Evolutionary conservation across 2,888 invertebrate species (phyloP).

Genomic region (Andrena fulva): DNA sequence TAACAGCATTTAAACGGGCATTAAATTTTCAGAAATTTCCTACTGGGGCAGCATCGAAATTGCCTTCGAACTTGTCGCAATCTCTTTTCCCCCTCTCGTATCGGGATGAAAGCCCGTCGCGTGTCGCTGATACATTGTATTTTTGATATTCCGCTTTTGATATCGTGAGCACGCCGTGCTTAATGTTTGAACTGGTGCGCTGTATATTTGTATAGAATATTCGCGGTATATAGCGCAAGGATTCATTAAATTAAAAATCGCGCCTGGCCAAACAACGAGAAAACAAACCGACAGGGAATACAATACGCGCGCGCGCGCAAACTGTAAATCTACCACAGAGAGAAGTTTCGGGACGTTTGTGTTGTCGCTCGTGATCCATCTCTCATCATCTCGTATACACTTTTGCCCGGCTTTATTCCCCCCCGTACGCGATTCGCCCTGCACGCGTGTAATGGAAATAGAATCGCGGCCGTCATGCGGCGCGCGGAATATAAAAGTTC

Average conservation of each 20-base stretch:
- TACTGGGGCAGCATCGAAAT: neutral
- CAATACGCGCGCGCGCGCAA: slow-evolving; percentile 62
- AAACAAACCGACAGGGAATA: slow-evolving; percentile 53
- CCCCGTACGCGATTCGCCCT: slow-evolving; percentile 5
- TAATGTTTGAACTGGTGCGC: slow-evolving; percentile 32
- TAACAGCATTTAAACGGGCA: too few relatives aligned
- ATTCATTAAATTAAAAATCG: slow-evolving; percentile 69
- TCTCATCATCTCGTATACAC: slow-evolving; percentile 46
- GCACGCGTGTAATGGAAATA: slow-evolving; percentile 7
- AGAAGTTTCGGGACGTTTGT: slow-evolving; percentile 62
- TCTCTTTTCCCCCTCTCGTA: neutral
- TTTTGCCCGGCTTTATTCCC: slow-evolving; percentile 61
- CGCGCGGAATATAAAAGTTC: neutral
- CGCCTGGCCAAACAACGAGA: slow-evolving; percentile 60
- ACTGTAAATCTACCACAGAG: slow-evolving; percentile 57
- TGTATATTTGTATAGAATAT: slow-evolving; percentile 50
- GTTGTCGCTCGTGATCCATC: slow-evolving; percentile 59
- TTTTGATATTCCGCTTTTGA: slow-evolving; percentile 10
- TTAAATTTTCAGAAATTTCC: slow-evolving; percentile 9
- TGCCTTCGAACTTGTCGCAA: neutral
- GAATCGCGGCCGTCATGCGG: neutral
- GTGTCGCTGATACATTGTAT: neutral
- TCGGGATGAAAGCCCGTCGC: slow-evolving; percentile 3
- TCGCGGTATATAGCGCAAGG: slow-evolving; percentile 44
- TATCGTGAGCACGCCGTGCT: neutral